A percentile compares a stretch with the other conserved stretches of the same genome.
phyloP scores from a whole-genome alignment of 92 coral and sea anemone genomes.

The Meandrina meandrites region DNA sequence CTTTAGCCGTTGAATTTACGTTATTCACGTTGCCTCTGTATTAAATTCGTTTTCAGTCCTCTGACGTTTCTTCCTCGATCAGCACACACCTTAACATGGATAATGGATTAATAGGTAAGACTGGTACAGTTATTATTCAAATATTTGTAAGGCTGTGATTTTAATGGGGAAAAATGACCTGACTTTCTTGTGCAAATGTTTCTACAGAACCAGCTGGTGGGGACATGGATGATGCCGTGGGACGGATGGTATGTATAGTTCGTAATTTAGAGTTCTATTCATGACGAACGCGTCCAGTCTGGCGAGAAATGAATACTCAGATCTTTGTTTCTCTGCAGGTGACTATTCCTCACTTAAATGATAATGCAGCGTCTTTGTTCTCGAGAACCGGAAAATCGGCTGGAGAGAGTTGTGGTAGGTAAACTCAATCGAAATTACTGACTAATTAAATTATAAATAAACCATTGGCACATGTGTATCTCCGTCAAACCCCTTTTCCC shows the following conservation, averaged over 20 bases:
- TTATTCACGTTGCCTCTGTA: not conserved
- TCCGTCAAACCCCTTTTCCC: no score
- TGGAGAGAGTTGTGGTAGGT: slow-evolving; percentile 21
- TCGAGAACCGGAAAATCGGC: slow-evolving; percentile 8
- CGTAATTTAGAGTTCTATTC: not conserved
- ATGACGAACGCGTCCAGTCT: not conserved
- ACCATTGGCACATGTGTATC: no score
- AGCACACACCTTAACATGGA: slow-evolving; percentile 44
- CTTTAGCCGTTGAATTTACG: not conserved
- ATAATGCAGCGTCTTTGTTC: not conserved
- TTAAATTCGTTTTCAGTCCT: not conserved
- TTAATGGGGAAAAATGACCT: not conserved
- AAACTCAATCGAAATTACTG: not conserved
- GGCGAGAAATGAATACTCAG: not conserved
- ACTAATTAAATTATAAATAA: not conserved
- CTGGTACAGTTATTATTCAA: not conserved
- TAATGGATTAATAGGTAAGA: slow-evolving; percentile 36
- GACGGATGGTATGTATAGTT: slow-evolving; percentile 25
- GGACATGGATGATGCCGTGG: slow-evolving; percentile 11
- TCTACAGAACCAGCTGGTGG: slow-evolving; percentile 16
- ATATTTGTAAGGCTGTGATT: no score
- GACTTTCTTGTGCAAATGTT: not conserved
- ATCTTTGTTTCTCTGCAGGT: slow-evolving; percentile 2
- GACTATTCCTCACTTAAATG: slow-evolving; percentile 13
- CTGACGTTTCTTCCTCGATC: not conserved